phyloP scores from a whole-genome alignment of 2,113 vertebrate genomes.

The Rhynchomys soricoides region DNA sequence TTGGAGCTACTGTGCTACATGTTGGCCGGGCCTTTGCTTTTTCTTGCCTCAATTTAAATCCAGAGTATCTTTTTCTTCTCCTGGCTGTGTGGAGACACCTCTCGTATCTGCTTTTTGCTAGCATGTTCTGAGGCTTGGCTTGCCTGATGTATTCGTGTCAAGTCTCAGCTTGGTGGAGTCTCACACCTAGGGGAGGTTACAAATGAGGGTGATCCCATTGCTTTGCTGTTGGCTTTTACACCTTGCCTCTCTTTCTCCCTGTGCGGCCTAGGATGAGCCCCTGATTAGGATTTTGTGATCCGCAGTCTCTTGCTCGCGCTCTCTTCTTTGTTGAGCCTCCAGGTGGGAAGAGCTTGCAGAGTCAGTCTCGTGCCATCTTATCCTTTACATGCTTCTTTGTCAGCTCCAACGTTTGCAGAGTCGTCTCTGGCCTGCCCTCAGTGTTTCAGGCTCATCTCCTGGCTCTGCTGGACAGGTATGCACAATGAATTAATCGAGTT shows the following conservation, averaged over 20 bases:
- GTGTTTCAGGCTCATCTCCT: not conserved
- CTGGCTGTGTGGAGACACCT: not conserved
- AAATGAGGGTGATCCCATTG: not conserved
- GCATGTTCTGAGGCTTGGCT: not conserved
- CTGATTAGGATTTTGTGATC: not conserved
- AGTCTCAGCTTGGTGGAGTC: not conserved
- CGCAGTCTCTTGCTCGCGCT: not conserved
- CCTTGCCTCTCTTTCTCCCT: not conserved
- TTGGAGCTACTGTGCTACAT: not conserved
- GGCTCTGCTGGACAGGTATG: not conserved
- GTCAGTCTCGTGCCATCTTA: not conserved
- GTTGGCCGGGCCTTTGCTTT: not conserved
- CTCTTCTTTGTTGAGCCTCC: not conserved
- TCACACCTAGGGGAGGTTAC: not conserved
- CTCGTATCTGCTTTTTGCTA: not conserved
- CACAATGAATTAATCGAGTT: constrained; percentile 47
- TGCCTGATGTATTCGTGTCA: not conserved
- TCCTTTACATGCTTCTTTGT: not conserved
- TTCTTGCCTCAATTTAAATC: constrained; percentile 15
- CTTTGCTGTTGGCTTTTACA: not conserved
- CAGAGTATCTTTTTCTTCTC: not conserved
- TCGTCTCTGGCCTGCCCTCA: not conserved
- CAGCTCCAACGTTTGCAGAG: not conserved
- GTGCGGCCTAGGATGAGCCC: not conserved
- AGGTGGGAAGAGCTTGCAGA: not conserved